phyloP scores from a whole-genome alignment of 2,888 invertebrate species.

The Plebejus anna region DNA sequence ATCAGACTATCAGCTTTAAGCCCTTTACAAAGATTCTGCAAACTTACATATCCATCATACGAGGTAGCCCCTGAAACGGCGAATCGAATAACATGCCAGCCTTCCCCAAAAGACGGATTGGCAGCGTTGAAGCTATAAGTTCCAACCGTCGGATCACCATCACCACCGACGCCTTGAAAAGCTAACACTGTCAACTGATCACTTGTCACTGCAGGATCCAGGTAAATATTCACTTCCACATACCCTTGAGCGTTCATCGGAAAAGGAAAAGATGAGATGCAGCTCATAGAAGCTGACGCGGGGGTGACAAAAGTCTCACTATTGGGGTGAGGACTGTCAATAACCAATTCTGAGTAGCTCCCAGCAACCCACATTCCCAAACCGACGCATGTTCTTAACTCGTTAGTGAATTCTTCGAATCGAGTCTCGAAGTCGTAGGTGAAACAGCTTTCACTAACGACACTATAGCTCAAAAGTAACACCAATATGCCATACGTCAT shows the following conservation, averaged over 20 bases:
- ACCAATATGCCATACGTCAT: neutral
- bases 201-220: constrained; percentile 39
- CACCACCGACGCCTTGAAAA: constrained; percentile 37
- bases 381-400: constrained; percentile 42
- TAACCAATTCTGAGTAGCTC: constrained; percentile 42
- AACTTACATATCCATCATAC: constrained; percentile 50
- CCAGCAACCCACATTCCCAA: constrained; percentile 46
- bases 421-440: constrained; percentile 49
- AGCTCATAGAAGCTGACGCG: constrained; percentile 42
- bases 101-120: constrained; percentile 37
- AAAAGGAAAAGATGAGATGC: constrained; percentile 48
- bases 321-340: constrained; percentile 42
- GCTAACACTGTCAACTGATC: constrained; percentile 44
- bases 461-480: constrained; percentile 33
- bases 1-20: no score
- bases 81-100: constrained; percentile 44
- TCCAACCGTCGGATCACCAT: constrained; percentile 38
- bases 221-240: constrained; percentile 47
- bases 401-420: constrained; percentile 42
- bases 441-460: constrained; percentile 43
- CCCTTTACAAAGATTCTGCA: neutral
- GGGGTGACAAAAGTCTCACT: constrained; percentile 48
- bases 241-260: constrained; percentile 45
- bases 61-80: constrained; percentile 37
- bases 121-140: constrained; percentile 29